Base-by-base conservation (phyloP, 2,797 vertebrate genomes). In the Tadarida brasiliensis region DNA sequence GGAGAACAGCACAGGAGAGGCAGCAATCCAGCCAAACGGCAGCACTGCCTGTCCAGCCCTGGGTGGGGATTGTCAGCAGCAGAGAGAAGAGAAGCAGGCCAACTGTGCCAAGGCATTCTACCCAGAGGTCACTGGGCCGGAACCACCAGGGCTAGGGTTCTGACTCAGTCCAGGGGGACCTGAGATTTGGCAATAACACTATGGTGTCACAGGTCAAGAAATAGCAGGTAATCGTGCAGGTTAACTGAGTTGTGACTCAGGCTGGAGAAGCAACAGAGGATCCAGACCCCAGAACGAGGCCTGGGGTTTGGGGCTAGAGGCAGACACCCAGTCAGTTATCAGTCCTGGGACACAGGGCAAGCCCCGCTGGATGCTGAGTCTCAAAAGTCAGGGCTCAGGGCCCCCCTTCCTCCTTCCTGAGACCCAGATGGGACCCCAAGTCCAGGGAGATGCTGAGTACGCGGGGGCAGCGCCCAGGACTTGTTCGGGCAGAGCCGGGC, bases 231-330 rank as follows among this genome's bases (percentile, higher is more conserved):
- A 12, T 15, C 4, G 3, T 57, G 28, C n/a, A 93, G 28, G 39
- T 59, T 83, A 85, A 54, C 71, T 56, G 28, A 49, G 28, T 28
- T 63, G 26, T 39, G 14, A 57, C 28, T 78, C 12, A 19, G 15
- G n/a, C 44, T 63, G 35, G 30, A 90, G 67, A 80, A 87, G 84
- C 67, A 70, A 95, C 81, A 35, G 2, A 28, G 67, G 19, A 19
- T 54, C 22, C 20, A 24, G 61, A 85, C 4, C 57, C 9, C 20
- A 94, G 49, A 84, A 51, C 4, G 20, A 49, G 7, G 33, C 11
- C 87, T 19, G 16, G 28, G 15, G 28, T 51, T 77, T 81, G 44
- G 6, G 22, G 51, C 30, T 65, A 19, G 49, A 49, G 49, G 26
- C 6, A 26, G 47, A 19, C 2, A 44, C 12, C 39, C 39, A 44